phyloP scores from a whole-genome alignment of 2,113 vertebrate genomes.

The Ariopsis seemanni region DNA sequence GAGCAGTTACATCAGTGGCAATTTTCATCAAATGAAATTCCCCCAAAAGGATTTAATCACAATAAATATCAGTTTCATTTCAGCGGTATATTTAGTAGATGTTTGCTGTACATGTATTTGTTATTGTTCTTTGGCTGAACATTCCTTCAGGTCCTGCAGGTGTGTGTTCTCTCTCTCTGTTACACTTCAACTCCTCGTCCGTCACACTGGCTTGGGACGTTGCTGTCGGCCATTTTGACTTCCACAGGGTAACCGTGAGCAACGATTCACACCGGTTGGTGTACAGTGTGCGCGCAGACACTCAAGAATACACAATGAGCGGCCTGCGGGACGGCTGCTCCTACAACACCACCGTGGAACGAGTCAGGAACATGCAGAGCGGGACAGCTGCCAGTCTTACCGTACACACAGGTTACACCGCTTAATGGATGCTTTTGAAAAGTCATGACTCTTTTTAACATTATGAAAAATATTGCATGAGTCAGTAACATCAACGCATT shows the following conservation, averaged over 20 bases:
- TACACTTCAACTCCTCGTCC: slow-evolving; percentile 71
- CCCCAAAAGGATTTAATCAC: background rate
- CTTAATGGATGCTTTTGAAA: background rate
- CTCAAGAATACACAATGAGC: slow-evolving; percentile 67
- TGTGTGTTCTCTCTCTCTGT: slow-evolving; percentile 73
- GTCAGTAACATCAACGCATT: too few relatives aligned
- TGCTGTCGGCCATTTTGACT: slow-evolving; percentile 75
- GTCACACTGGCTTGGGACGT: slow-evolving; percentile 75
- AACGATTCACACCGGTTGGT: slow-evolving; percentile 66
- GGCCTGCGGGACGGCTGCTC: slow-evolving; percentile 72
- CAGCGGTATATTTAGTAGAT: background rate
- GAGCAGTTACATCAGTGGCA: background rate
- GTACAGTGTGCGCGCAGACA: slow-evolving; percentile 62
- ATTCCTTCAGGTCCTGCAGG: slow-evolving; percentile 73
- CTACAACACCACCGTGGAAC: slow-evolving; percentile 77
- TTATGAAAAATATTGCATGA: too few relatives aligned
- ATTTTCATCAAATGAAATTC: background rate
- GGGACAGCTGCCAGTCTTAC: slow-evolving; percentile 68
- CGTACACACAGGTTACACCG: slow-evolving; percentile 74
- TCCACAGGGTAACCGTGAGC: slow-evolving; percentile 75
- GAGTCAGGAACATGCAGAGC: slow-evolving; percentile 68
- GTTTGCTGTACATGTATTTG: background rate
- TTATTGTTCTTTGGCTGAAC: background rate
- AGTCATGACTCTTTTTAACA: background rate
- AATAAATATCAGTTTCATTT: background rate